Percentiles rank a stretch among this genome's conserved stretches.
Conservation (phyloP, 2,113 vertebrate genomes). For the Riparia riparia region DNA sequence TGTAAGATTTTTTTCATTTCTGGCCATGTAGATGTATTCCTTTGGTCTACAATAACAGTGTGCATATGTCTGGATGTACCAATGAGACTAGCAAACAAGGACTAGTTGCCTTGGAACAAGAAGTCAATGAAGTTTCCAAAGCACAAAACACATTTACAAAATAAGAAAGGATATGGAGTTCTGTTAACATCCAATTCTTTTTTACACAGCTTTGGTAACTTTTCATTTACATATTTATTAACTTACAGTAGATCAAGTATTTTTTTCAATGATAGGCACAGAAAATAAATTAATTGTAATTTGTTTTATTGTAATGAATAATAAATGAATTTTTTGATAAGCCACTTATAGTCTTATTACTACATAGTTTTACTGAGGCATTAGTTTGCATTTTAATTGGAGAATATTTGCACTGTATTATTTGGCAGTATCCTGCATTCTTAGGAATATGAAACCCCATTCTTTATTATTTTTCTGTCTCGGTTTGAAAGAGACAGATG, state of each 20-base stretch:
- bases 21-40: neutral
- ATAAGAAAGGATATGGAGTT: neutral
- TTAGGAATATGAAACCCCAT: neutral
- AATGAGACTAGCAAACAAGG: neutral
- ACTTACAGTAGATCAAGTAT: slow-evolving; percentile 26
- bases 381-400: neutral
- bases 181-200: neutral
- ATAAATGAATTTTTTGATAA: neutral
- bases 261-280: neutral
- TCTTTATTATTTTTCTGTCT: neutral
- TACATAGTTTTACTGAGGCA: neutral
- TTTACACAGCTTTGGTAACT: neutral
- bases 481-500: too few relatives aligned
- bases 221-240: slow-evolving; percentile 41
- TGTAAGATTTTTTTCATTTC: neutral
- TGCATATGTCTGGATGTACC: neutral
- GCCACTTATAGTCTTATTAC: neutral
- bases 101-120: neutral
- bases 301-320: slow-evolving; percentile 29
- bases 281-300: slow-evolving; percentile 26
- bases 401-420: neutral
- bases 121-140: neutral
- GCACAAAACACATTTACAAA: neutral
- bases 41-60: neutral
- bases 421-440: neutral